These are phyloP conservation scores for Labeo catla DNA, from an alignment of 2,113 vertebrate species.

Conservation along the genomic window DNA sequence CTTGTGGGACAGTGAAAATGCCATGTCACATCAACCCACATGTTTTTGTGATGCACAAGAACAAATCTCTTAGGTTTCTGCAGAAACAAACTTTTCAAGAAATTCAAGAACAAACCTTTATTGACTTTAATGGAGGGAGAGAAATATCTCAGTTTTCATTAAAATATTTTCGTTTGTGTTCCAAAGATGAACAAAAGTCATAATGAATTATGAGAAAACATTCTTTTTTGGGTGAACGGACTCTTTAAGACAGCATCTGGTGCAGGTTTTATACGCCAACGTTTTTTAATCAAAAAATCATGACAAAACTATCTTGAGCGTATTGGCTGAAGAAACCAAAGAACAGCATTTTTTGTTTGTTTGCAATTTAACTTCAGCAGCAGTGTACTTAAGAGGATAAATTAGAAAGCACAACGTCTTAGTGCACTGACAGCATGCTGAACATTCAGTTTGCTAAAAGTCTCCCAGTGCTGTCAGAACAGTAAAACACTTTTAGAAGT, in stretches of 20 bases:
- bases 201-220: too few species aligned
- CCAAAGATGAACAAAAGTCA: background rate
- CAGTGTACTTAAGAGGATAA: background rate
- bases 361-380: background rate
- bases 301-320: background rate
- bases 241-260: background rate
- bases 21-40: too few species aligned
- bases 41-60: background rate
- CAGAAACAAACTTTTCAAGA: too few species aligned
- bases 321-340: background rate
- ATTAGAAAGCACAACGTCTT: background rate
- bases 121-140: background rate
- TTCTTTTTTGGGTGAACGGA: background rate
- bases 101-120: background rate
- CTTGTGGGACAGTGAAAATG: too few species aligned
- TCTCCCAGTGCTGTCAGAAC: constrained; percentile 5
- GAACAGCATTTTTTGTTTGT: background rate
- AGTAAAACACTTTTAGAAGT: background rate
- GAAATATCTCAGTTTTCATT: background rate
- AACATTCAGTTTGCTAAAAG: background rate
- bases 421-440: background rate
- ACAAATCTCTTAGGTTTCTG: too few species aligned
- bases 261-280: background rate
- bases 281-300: background rate
- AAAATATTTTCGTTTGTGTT: background rate